A percentile compares a stretch with the other conserved stretches of the same genome.
Conservation (phyloP, 2,113 vertebrate species). For the Nycticryphes semicollaris region DNA sequence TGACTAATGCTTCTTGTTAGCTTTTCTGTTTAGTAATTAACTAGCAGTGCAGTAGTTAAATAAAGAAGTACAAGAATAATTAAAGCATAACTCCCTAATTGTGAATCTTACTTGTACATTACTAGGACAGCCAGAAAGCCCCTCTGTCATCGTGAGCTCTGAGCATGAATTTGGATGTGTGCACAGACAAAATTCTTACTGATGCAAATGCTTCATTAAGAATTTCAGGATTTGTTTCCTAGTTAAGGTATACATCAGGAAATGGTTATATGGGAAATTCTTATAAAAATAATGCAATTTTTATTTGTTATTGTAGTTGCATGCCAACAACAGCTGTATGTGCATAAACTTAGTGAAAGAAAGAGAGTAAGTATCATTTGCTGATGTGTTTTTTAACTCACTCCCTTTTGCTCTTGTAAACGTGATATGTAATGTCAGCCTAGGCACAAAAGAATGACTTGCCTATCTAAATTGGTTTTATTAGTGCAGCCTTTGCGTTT, state of each 20-base stretch:
- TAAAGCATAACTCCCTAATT: neutral
- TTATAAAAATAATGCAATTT: neutral
- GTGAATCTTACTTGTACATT: neutral
- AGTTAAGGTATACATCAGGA: neutral
- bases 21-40: neutral
- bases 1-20: neutral
- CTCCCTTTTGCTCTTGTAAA: conserved; percentile 25
- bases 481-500: conserved; percentile 38
- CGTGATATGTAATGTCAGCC: conserved; percentile 35
- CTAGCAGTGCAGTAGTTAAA: neutral
- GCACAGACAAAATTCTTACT: neutral
- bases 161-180: neutral
- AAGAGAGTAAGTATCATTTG: neutral
- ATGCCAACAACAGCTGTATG: neutral
- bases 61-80: neutral
- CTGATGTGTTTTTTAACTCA: neutral
- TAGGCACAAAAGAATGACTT: conserved; percentile 5
- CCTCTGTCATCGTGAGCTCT: neutral
- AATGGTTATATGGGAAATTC: neutral
- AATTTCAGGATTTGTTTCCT: neutral
- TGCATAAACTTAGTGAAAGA: neutral
- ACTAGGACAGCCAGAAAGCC: neutral
- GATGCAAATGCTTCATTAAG: neutral
- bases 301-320: neutral
- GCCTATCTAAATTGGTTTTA: neutral